Base-by-base conservation (phyloP, 2,113 vertebrate species). In the Pollimyrus isidori region DNA sequence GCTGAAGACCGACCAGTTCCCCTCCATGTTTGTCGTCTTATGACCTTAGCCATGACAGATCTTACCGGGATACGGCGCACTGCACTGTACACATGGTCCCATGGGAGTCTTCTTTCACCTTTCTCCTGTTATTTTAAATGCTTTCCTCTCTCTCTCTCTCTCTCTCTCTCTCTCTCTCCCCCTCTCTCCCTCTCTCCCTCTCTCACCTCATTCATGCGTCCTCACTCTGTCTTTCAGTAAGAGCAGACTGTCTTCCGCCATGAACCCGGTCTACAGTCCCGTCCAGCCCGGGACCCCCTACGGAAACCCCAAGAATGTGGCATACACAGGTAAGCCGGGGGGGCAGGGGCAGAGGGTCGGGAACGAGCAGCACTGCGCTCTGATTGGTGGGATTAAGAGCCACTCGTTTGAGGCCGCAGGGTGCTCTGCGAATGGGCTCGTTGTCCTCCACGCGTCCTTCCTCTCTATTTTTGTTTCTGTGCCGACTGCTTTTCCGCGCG, bases 191-290 rank as follows among this genome's bases (percentile, higher is more conserved):
- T 19, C 65, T 73, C 83, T 87, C 30, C 86, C 58, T 89, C 42
- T 90, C 88, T 89, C 23, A 86, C 80, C 91, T 7, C 35, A 62
- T 48, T 65, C 86, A 46, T 46, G 80, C 90, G 45, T 90, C 93
- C 88, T 93, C 87, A 11, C 86, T 94, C 83, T 92, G 9, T 92
- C 93, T 95, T 93, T 82, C 95, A 95, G 95, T 76, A 96, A 99
- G 97, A 97, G 94, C 96, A 97, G 96, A 94, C 91, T 93, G 95
- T 96, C 97, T 96, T 97, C 97, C 96, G 96, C 93, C 91, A 99
- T 99, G 98, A 99, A 99, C 94, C 98, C 98, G 89, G 98, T 99
- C 95, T 99, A 99, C 95, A 99, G 98, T 96, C 97, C 98, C 83
- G 97, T 99, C 92, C 98, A 99, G 93, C 97, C 98, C 91, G 98